A percentile compares a stretch with the other conserved stretches of the same genome.
Conservation (phyloP, 2,797 vertebrate genomes). For the Thamnophis elegans region DNA sequence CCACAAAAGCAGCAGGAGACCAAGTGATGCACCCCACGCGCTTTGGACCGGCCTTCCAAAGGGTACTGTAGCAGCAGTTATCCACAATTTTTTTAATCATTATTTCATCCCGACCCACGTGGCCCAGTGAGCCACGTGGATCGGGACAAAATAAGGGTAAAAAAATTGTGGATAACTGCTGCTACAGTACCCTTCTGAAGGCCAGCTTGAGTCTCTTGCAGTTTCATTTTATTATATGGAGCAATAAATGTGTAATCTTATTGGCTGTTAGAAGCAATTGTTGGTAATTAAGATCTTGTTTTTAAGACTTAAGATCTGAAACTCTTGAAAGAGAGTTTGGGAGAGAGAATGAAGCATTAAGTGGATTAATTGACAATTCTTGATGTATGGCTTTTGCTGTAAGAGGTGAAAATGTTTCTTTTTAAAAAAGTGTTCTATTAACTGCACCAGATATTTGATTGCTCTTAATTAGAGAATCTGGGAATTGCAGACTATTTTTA, state of each 20-base stretch:
- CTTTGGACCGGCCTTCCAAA: too few species aligned
- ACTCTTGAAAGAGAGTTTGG: not conserved
- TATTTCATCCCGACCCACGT: too few species aligned
- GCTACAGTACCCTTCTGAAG: too few species aligned
- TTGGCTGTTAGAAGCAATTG: not conserved
- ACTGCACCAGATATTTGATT: not conserved
- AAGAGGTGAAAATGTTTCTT: not conserved
- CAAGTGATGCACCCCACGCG: too few species aligned
- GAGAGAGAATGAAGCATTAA: not conserved
- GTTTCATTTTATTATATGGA: not conserved
- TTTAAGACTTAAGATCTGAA: not conserved
- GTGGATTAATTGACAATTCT: not conserved
- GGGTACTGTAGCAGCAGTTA: too few species aligned
- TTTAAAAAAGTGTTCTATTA: not conserved
- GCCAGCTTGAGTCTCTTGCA: too few species aligned
- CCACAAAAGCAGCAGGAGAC: too few species aligned
- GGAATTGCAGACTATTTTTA: conserved; percentile 6
- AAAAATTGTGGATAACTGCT: too few species aligned
- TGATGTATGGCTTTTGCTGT: not conserved
- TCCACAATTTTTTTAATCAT: too few species aligned
- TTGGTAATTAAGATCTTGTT: not conserved
- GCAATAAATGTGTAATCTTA: not conserved
- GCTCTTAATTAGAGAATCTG: not conserved
- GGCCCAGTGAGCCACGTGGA: too few species aligned
- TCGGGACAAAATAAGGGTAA: too few species aligned